phyloP scores from a whole-genome alignment of 2,888 invertebrate genomes.

The Neoaliturus tenellus region DNA sequence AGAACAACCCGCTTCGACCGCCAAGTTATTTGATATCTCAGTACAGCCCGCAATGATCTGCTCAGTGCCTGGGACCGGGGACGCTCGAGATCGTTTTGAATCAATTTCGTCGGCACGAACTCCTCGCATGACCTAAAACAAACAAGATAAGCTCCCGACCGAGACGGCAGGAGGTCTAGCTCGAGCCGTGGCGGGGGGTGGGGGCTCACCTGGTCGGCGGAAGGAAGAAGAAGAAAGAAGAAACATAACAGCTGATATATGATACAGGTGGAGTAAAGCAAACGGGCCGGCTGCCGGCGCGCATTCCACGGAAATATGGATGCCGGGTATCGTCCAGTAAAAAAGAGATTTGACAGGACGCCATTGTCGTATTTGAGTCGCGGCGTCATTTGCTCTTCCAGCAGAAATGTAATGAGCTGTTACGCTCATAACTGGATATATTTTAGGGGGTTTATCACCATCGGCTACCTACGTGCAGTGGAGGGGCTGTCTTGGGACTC shows the following conservation, averaged over 20 bases:
- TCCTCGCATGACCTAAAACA: constrained; percentile 26
- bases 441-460: not conserved
- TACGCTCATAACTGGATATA: constrained; percentile 12
- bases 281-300: not conserved
- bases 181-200: not conserved
- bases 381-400: constrained; percentile 1
- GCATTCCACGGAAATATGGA: constrained; percentile 35
- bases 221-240: constrained; percentile 34
- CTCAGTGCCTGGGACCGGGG: not conserved
- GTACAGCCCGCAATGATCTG: too few relatives aligned
- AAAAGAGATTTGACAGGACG: constrained; percentile 35
- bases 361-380: constrained; percentile 30
- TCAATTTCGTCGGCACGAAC: constrained; percentile 1
- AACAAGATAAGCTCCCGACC: constrained; percentile 36
- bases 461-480: not conserved
- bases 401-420: constrained; percentile 30
- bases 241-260: constrained; percentile 42
- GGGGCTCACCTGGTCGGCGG: not conserved
- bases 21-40: too few relatives aligned
- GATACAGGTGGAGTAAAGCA: constrained; percentile 38
- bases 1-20: too few relatives aligned
- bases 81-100: not conserved
- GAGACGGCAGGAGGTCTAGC: not conserved
- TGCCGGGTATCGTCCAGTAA: not conserved
- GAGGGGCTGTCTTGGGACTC: too few relatives aligned